Evolutionary conservation across 2,113 vertebrate genomes (phyloP).

Genomic region (Thymallus thymallus): DNA sequence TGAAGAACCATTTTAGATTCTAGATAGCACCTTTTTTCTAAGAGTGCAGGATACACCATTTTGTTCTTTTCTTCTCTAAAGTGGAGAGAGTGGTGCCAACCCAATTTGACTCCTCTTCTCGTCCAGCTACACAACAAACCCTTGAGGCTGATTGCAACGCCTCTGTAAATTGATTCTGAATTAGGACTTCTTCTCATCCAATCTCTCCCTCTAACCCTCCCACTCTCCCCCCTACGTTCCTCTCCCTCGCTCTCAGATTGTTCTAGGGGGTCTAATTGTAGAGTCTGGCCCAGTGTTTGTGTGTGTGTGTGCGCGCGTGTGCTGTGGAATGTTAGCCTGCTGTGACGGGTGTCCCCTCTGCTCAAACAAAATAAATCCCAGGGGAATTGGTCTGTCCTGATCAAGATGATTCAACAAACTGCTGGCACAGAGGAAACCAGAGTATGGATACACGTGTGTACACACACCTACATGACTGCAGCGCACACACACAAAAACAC

Average conservation of each 20-base stretch:
- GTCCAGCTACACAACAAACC: not conserved
- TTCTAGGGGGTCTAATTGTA: slow-evolving; percentile 57
- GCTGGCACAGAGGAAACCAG: slow-evolving; percentile 22
- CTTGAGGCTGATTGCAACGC: slow-evolving; percentile 31
- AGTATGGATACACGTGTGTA: slow-evolving; percentile 30
- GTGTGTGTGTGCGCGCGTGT: too few species aligned
- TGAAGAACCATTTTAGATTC: too few species aligned
- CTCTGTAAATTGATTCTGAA: slow-evolving; percentile 10
- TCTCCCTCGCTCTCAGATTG: not conserved
- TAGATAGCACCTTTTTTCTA: too few species aligned
- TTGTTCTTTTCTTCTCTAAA: too few species aligned
- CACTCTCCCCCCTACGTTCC: slow-evolving; percentile 7
- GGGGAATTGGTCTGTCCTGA: slow-evolving; percentile 26
- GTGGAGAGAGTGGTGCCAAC: too few species aligned
- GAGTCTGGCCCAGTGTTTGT: slow-evolving; percentile 4
- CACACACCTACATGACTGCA: not conserved
- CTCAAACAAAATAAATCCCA: not conserved
- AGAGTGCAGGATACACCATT: too few species aligned
- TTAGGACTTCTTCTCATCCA: slow-evolving; percentile 40
- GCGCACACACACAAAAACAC: not conserved
- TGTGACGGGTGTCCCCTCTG: slow-evolving; percentile 44
- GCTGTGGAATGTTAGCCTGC: slow-evolving; percentile 23
- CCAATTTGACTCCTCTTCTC: not conserved
- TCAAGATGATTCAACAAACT: slow-evolving; percentile 39
- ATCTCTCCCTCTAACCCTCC: slow-evolving; percentile 21